Evolutionary conservation across 2,113 vertebrate genomes (phyloP), one percentile per base, ranked within the genome.

Genomic region (Amazona vittata): DNA sequence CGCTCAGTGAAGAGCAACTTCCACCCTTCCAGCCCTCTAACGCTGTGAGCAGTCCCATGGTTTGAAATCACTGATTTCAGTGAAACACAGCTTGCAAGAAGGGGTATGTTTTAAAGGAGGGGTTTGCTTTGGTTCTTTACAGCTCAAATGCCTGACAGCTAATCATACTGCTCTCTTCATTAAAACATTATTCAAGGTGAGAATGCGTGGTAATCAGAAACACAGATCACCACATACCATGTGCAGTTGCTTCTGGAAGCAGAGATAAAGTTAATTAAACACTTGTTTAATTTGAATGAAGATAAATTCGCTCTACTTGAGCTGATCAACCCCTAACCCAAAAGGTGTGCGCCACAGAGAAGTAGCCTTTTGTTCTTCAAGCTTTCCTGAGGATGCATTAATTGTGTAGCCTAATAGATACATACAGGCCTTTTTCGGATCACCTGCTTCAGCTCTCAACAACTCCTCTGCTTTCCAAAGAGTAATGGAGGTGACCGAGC

Each of bases 211-310:
- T 55, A 82, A 95, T 94, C 96, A 88, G 91, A 88, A n/a, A 90
- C 50, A 44, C 81, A 84, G 89, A 97, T 94, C 81, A 77, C 59
- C 81, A 83, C 4, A 11, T 29, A 67, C 62, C 75, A 94, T 77
- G 71, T 74, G 73, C 86, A 44, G 62, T 92, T 67, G 35, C 92
- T 97, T 95, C 95, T 97, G 96, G 91, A 97, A 96, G 90, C 15
- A 5, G 91, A 97, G 93, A 96, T 94, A 96, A 95, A 93, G 77
- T 94, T 97, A 98, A 98, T 98, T 96, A 97, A 96, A 97, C 35
- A 69, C 93, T 97, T 93, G 86, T 94, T 98, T 97, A 94, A 97
- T 97, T 82, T 95, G 91, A 97, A 97, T 97, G 95, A 95, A 97
- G 93, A 92, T 62, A 86, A 86, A 96, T 96, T 95, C 85, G 93